Evolutionary conservation across 1,140 invertebrate genomes (phyloP), one percentile per base, ranked within the genome.

Genomic region (Meloidogyne exigua): DNA sequence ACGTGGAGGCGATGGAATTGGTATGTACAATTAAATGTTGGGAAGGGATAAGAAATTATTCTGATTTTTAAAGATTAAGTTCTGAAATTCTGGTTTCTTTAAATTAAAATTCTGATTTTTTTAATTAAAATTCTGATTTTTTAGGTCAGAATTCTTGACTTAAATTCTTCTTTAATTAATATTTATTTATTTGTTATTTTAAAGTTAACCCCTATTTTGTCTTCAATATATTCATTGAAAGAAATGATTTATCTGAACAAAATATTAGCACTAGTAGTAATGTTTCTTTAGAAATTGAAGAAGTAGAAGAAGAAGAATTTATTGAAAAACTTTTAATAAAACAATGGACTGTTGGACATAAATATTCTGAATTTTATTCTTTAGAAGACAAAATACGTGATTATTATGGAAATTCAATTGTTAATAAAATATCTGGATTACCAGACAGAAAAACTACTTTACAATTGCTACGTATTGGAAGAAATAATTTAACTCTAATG

Each of bases 341-440:
- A 69, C 21, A 49, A 13, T 82, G 81, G 81, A 77, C 80, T 12
- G 64, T 84, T 25, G 74, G 81, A 15, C 39, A 81, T 25, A 78
- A 67, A 49, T 84, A 80, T 62, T 83, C 82, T 9, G 81, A 82
- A 68, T 82, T 82, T 42, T 82, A 66, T 62, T 28, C 63, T 18
- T 66, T 82, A 21, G 82, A 82, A 44, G 64, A 75, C 23, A 71
- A 71, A 36, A 32, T 82, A 15, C 26, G 62, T n/a, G 65, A 77
- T 25, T 74, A 71, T 69, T 69, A 76, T 64, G 82, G 81, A n/a
- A 71, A 82, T 62, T 68, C 77, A 21, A 64, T 80, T 0, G 71
- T 36, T 10, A 57, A 82, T 15, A 42, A 12, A 28, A 71, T 57
- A 44, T 28, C 18, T 4, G 26, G 1, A 25, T 36, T 84, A 25